Conservation (phyloP, 2,113 vertebrate genomes). For the Periophthalmus modestus region DNA sequence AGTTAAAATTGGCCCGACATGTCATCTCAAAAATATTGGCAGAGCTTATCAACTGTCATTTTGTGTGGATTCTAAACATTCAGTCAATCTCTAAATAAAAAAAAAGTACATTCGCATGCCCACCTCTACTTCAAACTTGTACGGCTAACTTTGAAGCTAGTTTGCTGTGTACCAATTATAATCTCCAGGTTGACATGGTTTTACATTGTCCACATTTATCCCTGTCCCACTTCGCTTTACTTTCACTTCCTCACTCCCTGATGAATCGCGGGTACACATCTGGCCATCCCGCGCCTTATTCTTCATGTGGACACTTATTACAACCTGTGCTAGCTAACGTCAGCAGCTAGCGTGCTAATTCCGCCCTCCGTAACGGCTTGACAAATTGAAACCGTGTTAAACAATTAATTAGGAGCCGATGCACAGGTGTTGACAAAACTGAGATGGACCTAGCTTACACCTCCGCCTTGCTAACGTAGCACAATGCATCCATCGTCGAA, state of each 20-base stretch:
- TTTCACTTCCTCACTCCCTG: conserved; percentile 14
- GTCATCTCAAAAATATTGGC: too few species aligned
- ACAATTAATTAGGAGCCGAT: conserved; percentile 67
- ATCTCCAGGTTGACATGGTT: background rate
- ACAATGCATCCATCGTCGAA: conserved; percentile 8
- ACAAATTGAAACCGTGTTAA: conserved; percentile 71
- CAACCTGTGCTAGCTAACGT: conserved; percentile 39
- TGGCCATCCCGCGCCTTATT: conserved; percentile 51
- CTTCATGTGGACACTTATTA: conserved; percentile 68
- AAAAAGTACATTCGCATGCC: too few species aligned
- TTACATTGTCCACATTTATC: background rate
- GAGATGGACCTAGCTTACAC: conserved; percentile 18
- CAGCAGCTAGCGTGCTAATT: conserved; percentile 56
- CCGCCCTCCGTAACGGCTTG: conserved; percentile 43
- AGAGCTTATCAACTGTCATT: too few species aligned
- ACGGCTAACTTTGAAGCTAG: background rate
- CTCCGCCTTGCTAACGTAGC: conserved; percentile 24
- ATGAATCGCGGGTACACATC: conserved; percentile 45
- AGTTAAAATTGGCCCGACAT: too few species aligned
- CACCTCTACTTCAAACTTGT: background rate
- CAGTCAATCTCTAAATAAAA: too few species aligned
- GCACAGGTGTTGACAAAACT: conserved; percentile 68
- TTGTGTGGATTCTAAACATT: too few species aligned
- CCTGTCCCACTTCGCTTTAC: background rate
- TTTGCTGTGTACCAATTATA: background rate